phyloP scores from a whole-genome alignment of 2,113 vertebrate genomes.

The Tyrannus savana region DNA sequence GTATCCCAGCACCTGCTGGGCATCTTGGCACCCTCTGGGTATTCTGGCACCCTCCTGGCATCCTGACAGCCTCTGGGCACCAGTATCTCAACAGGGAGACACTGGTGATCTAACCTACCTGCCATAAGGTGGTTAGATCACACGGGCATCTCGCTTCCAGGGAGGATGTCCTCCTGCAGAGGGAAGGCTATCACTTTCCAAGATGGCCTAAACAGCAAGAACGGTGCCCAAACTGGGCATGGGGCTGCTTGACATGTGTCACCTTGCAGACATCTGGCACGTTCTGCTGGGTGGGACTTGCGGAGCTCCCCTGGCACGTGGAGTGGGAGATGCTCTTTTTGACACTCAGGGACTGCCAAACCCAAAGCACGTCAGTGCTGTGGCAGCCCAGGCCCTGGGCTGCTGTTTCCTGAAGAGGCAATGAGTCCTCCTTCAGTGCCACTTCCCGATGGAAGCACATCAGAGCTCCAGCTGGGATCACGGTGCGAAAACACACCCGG shows the following conservation, averaged over 20 bases:
- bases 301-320: background rate
- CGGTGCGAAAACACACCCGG: background rate
- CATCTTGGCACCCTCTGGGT: background rate
- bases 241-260: background rate
- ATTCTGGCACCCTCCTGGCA: background rate
- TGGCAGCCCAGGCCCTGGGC: background rate
- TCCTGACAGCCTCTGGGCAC: background rate
- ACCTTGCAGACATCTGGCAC: background rate
- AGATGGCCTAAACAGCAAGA: background rate
- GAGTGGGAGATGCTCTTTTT: background rate
- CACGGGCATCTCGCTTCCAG: background rate
- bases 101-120: background rate
- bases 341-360: background rate
- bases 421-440: background rate
- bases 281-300: background rate
- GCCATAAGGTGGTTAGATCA: background rate
- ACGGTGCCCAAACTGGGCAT: background rate
- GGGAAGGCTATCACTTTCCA: background rate
- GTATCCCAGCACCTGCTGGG: background rate
- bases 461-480: conserved; percentile 2
- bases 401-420: background rate
- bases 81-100: background rate
- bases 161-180: background rate
- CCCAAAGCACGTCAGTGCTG: accelerated
- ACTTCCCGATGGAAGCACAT: background rate